Conservation (phyloP, 2,888 invertebrate species). For the Archips crataeganus region DNA sequence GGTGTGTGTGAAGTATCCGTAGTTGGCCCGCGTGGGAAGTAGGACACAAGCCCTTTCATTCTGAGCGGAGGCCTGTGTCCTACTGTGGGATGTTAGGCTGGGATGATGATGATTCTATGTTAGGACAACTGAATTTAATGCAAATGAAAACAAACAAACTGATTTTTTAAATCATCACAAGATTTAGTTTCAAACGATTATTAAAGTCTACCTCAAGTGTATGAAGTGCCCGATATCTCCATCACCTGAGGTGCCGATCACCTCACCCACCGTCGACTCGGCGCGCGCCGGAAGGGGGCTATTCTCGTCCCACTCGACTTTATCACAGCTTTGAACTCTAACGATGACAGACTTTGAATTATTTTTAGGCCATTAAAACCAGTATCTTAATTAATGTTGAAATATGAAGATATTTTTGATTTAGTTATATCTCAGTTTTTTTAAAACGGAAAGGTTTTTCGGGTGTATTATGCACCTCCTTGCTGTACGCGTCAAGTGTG, state of each 20-base stretch:
- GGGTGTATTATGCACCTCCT: no score
- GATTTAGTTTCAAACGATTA: not conserved
- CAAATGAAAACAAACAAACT: not conserved
- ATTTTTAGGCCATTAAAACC: constrained; percentile 26
- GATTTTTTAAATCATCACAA: not conserved
- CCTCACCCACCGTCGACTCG: constrained; percentile 7
- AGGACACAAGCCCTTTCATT: no score
- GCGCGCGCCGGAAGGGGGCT: constrained; percentile 37
- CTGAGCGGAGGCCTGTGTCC: no score
- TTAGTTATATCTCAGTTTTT: no score
- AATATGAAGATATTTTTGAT: not conserved
- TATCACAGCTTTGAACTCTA: constrained; percentile 34
- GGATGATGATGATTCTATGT: no score
- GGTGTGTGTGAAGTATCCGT: no score
- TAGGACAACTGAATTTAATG: no score
- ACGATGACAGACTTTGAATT: constrained; percentile 32
- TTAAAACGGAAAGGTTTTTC: no score
- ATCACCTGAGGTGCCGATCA: constrained; percentile 40
- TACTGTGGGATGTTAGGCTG: no score
- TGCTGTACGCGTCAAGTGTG: no score
- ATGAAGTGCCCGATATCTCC: not conserved
- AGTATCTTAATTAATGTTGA: constrained; percentile 36
- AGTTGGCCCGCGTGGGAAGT: no score
- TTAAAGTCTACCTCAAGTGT: not conserved
- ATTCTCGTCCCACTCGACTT: constrained; percentile 36